Percentiles rank a stretch among this genome's conserved stretches.
These are phyloP conservation scores for Drosophila cardini DNA, from an alignment of 1,140 invertebrate genomes.

Conservation along the genomic window DNA sequence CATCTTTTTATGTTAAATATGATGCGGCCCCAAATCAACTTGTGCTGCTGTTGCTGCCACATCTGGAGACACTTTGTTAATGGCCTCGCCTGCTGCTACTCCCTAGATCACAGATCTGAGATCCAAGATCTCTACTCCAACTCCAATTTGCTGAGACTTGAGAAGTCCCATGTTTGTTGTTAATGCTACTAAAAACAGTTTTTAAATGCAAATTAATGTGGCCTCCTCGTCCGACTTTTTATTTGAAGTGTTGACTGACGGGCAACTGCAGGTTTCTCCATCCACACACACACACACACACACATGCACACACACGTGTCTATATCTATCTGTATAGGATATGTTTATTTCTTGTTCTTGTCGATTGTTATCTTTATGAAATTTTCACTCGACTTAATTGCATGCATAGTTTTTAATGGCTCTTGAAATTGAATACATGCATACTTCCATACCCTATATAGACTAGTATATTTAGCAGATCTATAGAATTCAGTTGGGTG, in stretches of 20 bases:
- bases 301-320: not conserved
- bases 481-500: not conserved
- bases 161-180: slow-evolving; percentile 69
- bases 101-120: slow-evolving; percentile 1
- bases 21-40: slow-evolving; percentile 60
- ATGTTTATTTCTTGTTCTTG: slow-evolving; percentile 82
- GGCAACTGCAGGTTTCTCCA: slow-evolving; percentile 57
- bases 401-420: slow-evolving; percentile 81
- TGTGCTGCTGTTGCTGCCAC: slow-evolving; percentile 50
- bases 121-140: slow-evolving; percentile 7
- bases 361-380: slow-evolving; percentile 83
- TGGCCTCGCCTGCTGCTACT: slow-evolving; percentile 48
- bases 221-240: slow-evolving; percentile 60
- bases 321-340: slow-evolving; percentile 20
- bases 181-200: slow-evolving; percentile 81
- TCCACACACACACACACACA: not conserved
- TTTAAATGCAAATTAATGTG: slow-evolving; percentile 83
- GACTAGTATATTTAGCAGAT: not conserved
- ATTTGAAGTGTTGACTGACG: slow-evolving; percentile 81
- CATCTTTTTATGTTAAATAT: slow-evolving; percentile 83
- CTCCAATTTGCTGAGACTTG: not conserved
- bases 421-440: slow-evolving; percentile 75
- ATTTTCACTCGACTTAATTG: slow-evolving; percentile 83
- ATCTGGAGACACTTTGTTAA: slow-evolving; percentile 83
- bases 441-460: slow-evolving; percentile 3